A percentile compares a stretch with the other conserved stretches of the same genome.
phyloP scores from a whole-genome alignment of 2,113 vertebrate species.

The Rhynchomys soricoides region DNA sequence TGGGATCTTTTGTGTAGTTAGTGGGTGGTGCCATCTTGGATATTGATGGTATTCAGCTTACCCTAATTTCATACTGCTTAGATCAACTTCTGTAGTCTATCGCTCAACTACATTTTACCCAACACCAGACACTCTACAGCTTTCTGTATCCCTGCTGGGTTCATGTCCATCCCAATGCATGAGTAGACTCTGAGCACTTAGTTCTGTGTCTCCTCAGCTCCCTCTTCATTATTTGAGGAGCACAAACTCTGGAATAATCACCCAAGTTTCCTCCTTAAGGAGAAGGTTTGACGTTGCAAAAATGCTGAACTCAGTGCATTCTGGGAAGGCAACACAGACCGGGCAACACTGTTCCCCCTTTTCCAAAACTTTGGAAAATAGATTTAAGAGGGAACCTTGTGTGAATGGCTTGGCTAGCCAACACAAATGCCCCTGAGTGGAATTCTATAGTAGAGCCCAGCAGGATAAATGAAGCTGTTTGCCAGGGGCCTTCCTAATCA shows the following conservation, averaged over 20 bases:
- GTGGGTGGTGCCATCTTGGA: background rate
- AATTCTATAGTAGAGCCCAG: background rate
- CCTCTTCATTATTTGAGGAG: too few relatives aligned
- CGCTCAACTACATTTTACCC: fast-evolving
- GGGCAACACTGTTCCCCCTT: fast-evolving
- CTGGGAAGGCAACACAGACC: fast-evolving
- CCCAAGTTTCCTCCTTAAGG: background rate
- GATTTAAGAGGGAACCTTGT: background rate
- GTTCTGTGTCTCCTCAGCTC: too few relatives aligned
- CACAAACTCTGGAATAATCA: background rate
- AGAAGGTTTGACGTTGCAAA: fast-evolving
- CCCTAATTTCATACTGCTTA: background rate
- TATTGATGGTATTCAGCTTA: background rate
- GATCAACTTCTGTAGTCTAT: background rate
- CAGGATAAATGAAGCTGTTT: background rate
- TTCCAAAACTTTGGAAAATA: background rate
- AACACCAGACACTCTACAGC: fast-evolving
- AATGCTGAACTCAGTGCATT: fast-evolving
- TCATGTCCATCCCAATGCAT: fast-evolving
- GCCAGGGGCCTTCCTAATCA: background rate
- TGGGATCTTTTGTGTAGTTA: background rate
- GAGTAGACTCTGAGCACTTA: too few relatives aligned
- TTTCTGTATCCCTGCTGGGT: background rate
- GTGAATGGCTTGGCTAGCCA: background rate
- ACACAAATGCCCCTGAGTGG: background rate